phyloP scores from a whole-genome alignment of 2,888 invertebrate genomes.

The Labia minor region DNA sequence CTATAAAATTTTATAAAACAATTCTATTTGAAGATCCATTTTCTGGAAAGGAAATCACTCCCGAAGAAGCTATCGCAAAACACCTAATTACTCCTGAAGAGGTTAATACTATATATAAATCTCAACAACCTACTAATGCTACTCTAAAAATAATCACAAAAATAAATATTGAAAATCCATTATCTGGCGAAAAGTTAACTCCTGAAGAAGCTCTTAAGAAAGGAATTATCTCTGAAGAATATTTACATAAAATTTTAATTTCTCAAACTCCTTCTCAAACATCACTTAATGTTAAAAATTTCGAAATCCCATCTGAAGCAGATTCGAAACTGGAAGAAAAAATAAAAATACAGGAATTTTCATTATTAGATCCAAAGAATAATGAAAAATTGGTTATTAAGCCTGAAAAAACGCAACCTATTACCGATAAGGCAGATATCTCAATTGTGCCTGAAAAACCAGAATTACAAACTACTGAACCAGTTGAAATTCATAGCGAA shows the following conservation, averaged over 20 bases:
- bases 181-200: slow-evolving; percentile 62
- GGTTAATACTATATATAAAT: slow-evolving; percentile 29
- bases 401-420: neutral
- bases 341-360: neutral
- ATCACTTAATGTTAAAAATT: neutral
- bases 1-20: neutral
- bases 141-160: slow-evolving; percentile 59
- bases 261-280: neutral
- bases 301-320: neutral
- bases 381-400: neutral
- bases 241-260: neutral
- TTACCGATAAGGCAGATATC: neutral
- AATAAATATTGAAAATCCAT: slow-evolving; percentile 60
- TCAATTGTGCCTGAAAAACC: neutral
- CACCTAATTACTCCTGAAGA: slow-evolving; percentile 46
- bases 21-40: slow-evolving; percentile 34
- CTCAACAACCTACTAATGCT: neutral
- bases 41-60: slow-evolving; percentile 44
- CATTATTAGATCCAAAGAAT: neutral
- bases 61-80: slow-evolving; percentile 48
- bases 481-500: neutral
- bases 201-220: slow-evolving; percentile 61
- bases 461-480: neutral
- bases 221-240: slow-evolving; percentile 50
- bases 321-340: neutral